Conservation (phyloP, 2,797 vertebrate species). For the Sciurus carolinensis region DNA sequence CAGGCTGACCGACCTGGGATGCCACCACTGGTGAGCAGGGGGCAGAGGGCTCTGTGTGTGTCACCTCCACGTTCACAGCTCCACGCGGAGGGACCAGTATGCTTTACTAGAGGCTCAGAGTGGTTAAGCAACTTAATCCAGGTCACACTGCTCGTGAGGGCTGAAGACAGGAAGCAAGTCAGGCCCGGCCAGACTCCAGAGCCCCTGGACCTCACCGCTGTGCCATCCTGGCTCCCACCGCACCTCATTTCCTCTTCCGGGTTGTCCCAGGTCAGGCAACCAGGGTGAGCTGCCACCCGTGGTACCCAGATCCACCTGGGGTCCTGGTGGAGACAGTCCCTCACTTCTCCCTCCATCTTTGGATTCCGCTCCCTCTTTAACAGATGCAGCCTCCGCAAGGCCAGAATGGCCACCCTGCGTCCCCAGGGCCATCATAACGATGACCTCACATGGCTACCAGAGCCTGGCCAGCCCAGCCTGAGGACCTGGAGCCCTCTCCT, state of each 20-base stretch:
- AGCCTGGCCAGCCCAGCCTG: conserved; percentile 70
- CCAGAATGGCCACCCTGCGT: conserved; percentile 24
- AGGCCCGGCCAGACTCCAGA: neutral
- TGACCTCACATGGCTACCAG: conserved; percentile 64
- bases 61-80: neutral
- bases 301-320: conserved; percentile 23
- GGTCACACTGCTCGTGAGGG: neutral
- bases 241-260: conserved; percentile 78
- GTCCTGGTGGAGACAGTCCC: neutral
- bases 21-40: neutral
- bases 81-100: too few relatives aligned
- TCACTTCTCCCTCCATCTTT: neutral
- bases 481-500: conserved; percentile 61
- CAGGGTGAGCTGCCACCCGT: conserved; percentile 63
- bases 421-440: conserved; percentile 57
- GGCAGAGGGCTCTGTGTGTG: neutral
- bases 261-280: conserved; percentile 66
- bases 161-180: neutral
- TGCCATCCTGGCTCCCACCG: neutral
- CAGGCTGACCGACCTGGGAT: conserved; percentile 72
- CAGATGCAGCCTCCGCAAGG: conserved; percentile 50
- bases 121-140: neutral
- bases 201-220: neutral
- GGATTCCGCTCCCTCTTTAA: conserved; percentile 43
- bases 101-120: neutral